Evolutionary conservation across 2,797 vertebrate species (phyloP), one percentile per base, ranked within the genome.

Genomic region (Danio aesculapii): DNA sequence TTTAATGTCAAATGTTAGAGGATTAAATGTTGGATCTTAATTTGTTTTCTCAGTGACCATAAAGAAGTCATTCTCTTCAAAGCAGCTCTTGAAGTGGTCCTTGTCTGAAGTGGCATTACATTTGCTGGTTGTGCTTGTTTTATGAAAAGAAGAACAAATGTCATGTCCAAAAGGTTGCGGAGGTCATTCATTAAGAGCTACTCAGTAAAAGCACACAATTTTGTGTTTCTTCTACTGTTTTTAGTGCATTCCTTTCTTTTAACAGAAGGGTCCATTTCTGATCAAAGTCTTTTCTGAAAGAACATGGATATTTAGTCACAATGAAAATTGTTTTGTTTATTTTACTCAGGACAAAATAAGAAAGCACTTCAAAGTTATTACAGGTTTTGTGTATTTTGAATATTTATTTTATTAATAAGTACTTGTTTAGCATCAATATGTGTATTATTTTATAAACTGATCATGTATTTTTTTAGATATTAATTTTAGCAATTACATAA

Each of bases 51-150:
- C 30, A 52, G 39, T 63, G 50, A 14, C n/a, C 11, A 52, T 41
- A 14, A 59, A 58, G 17, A 14, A 53, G 30, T 63, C 0, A 63
- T 52, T 63, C 30, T 75, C 59, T 43, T 52, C 11, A 75, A 52
- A 75, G 47, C 39, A 75, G 46, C 16, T 41, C 11, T 52, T 63
- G 16, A 75, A 75, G 59, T 43, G 59, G 59, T 63, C 12, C 73
- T 62, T 63, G 46, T 75, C 63, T 75, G 0, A 47, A 49, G 58
- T 13, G 11, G 19, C 59, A 7, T 75, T 76, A 43, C 6, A 44
- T 14, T 10, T 19, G 8, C 16, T 52, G 7, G 7, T 52, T 53
- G 8, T 4, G 8, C 21, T 12, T 4, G 55, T 75, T 62, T 47
- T 50, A 13, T n/a, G 2, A 50, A 11, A 75, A 62, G 16, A 76